These are phyloP conservation scores for Melanotaenia duboulayi DNA, from an alignment of 2,113 vertebrate genomes.

Conservation along the genomic window DNA sequence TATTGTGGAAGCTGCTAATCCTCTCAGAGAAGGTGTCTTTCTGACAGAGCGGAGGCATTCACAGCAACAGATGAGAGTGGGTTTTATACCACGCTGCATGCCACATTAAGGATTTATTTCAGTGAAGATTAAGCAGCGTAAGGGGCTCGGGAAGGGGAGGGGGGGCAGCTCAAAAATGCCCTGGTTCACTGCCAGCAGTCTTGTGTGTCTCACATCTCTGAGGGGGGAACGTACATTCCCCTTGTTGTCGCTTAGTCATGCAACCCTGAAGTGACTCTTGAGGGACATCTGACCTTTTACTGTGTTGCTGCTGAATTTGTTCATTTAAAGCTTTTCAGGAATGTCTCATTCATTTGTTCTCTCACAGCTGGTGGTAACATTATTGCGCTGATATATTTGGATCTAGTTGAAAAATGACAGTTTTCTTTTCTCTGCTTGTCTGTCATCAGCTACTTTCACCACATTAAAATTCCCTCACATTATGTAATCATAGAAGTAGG, in stretches of 20 bases:
- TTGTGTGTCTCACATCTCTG: constrained; percentile 52
- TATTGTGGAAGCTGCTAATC: constrained; percentile 64
- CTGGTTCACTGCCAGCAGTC: constrained; percentile 63
- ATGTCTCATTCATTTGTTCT: constrained; percentile 45
- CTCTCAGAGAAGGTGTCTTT: constrained; percentile 68
- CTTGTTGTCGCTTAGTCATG: constrained; percentile 43
- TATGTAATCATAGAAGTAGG: constrained; percentile 35
- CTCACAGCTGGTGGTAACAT: constrained; percentile 48
- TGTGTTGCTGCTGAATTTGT: constrained; percentile 42
- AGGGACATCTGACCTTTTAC: constrained; percentile 52
- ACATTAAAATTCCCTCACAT: constrained; percentile 30
- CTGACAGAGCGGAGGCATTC: constrained; percentile 57
- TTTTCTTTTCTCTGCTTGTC: constrained; percentile 11
- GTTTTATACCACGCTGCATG: constrained; percentile 63
- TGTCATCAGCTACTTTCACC: constrained; percentile 38
- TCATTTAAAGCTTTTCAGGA: constrained; percentile 34
- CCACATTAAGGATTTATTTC: constrained; percentile 74
- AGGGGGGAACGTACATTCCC: constrained; percentile 41
- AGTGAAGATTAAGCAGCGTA: constrained; percentile 67
- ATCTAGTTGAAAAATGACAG: constrained; percentile 17
- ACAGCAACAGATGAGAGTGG: constrained; percentile 54
- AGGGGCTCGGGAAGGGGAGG: constrained; percentile 34
- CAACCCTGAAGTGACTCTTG: constrained; percentile 45
- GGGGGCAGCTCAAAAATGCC: constrained; percentile 54
- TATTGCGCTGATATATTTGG: constrained; percentile 36